Evolutionary conservation across 2,113 vertebrate genomes (phyloP), one percentile per base, ranked within the genome.

Genomic region (Trichechus manatus): DNA sequence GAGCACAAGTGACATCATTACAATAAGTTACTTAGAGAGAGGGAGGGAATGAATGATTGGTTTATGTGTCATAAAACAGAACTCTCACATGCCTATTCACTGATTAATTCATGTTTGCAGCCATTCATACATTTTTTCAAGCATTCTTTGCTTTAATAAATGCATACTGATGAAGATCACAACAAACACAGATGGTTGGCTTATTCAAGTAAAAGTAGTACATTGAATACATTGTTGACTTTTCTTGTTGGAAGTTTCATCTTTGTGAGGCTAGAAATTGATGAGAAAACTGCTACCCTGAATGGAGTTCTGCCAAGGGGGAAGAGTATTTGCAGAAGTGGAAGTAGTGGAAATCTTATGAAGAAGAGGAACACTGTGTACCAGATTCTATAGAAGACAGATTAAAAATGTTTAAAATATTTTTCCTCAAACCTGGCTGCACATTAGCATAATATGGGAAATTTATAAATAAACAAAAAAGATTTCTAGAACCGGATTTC

Each of bases 51-150:
- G 17, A 50, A 82, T 77, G 33, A 93, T 31, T 97, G n/a, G 23
- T 56, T 96, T 72, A 59, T 10, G 20, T 75, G 93, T 9, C 75
- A 77, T 68, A 59, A 75, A 95, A 82, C 9, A 79, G 74, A 94
- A 59, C 59, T 75, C 13, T 33, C 85, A 92, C n/a, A 72, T 82
- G 36, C 15, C 10, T 89, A 36, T 50, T 87, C 61, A 92, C 27
- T 78, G 81, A 95, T 95, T 93, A 95, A 93, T 64, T 92, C 42
- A 39, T 90, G 50, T 39, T 95, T 82, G 10, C 39, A 88, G 6
- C 22, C 72, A 96, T 95, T 97, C 81, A 95, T 44, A 90, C 87
- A 93, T 92, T 95, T 90, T 90, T 96, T 95, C 88, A 95, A 92
- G 53, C 53, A 78, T 81, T 94, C 33, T 93, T 96, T 77, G 81